Base-by-base conservation (phyloP, 92 coral and sea anemone species). In the Porites rus region DNA sequence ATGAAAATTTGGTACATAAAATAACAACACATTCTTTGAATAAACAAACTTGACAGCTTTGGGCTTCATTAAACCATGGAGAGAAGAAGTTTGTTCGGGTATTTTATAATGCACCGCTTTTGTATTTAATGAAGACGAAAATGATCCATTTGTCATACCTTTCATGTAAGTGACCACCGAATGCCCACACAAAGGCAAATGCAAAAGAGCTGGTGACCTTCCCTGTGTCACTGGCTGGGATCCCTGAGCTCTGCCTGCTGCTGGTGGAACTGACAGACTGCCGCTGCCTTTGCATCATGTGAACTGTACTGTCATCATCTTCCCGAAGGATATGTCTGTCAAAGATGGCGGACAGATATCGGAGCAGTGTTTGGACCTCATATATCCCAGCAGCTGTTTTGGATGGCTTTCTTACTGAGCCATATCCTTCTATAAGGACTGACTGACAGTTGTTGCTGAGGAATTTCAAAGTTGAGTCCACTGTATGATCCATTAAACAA, bases 171-270 rank as follows among this genome's bases (percentile, higher is more conserved):
- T 93, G 98, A 70, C 99, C 99, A 19, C 99, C 99, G 88, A 97
- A 95, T 17, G 99, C 94, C 99, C 99, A 97, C 81, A 95, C 92
- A 76, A 93, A 97, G 18, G 99, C 96, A 80, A 95, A 97, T 14
- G 98, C 98, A 72, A 97, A 95, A 3, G 96, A 93, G 18, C 90
- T 86, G 79, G 96, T 89, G 66, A 97, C 98, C 69, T 85, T 95
- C 59, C 86, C 93, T 1, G 96, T 92, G 89, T 97, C 99, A 84
- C 95, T 94, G 19, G 99, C 97, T 0, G 96, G 79, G 56, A 97
- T 92, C 25, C 97, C 96, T 2, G 98, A 95, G 72, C 96, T 97
- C 17, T 89, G 85, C 51, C 98, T 87, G 87, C 99, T 97, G 67
- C 97, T 94, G 53, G 74, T 62, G 17, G 94, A 83, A 53, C 94